Evolutionary conservation across 2,888 invertebrate species (phyloP).

Genomic region (Dolomedes plantarius): DNA sequence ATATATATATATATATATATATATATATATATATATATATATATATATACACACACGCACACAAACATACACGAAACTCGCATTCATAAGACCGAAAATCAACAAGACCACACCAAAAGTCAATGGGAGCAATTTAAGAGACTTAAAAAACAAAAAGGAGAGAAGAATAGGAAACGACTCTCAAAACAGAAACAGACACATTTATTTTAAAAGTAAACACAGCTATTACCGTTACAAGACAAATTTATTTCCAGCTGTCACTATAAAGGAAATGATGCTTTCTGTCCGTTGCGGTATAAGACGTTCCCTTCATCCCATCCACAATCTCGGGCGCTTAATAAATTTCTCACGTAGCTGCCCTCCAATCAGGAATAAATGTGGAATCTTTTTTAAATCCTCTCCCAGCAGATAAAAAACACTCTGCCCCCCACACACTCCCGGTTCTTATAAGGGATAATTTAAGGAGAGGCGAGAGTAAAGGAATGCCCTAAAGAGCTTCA

Average conservation of each 20-base stretch:
- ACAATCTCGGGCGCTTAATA: conserved; percentile 33
- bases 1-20: no score
- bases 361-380: conserved; percentile 48
- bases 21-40: no score
- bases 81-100: no score
- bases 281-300: background rate
- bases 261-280: background rate
- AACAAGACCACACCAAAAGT: no score
- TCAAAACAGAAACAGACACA: background rate
- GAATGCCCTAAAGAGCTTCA: background rate
- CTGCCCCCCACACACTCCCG: background rate
- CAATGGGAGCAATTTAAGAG: no score
- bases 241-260: conserved; percentile 19
- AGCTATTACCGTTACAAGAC: conserved; percentile 6
- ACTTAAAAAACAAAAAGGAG: no score
- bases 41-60: no score
- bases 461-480: conserved; percentile 25
- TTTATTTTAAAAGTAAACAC: conserved; percentile 10
- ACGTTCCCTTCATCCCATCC: background rate
- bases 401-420: background rate
- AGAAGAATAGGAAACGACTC: no score
- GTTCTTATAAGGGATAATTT: conserved; percentile 52
- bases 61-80: no score
- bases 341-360: conserved; percentile 55
- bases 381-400: conserved; percentile 63